Base-by-base conservation (phyloP, 2,888 invertebrate genomes). In the Epirrita christyi region DNA sequence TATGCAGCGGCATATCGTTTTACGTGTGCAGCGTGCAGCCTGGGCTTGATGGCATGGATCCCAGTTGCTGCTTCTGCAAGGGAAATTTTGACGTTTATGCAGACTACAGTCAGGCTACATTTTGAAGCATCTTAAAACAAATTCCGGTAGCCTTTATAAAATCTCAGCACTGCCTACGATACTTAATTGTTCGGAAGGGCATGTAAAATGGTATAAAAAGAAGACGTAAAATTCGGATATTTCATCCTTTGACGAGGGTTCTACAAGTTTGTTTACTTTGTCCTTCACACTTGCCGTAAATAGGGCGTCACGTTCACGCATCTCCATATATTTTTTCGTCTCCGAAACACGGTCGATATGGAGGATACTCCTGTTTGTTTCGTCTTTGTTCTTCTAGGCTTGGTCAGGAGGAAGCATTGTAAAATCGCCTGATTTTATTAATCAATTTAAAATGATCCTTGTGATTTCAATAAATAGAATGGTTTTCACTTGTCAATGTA, bases 191-290 rank as follows among this genome's bases (percentile, higher is more conserved):
- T 51, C 55, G 54, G 55, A 58, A 58, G 47, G 51, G 45, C 53
- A 29, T 21, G 51, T n/a, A 47, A 44, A 55, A 37, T 15, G 44
- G 49, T 52, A 55, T 55, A 59, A 61, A 66, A 59, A 44, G 55
- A 42, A n/a, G 43, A 60, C 61, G 53, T 68, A 64, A 66, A 66
- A 58, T 51, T 50, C 43, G 61, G 59, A 37, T 60, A 53, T 52
- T 61, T 43, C 32, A 53, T 54, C 55, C 51, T 59, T 59, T 60
- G 57, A 67, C 64, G 60, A 64, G 59, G 55, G 52, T 52, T 56
- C 61, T 46, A 61, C 52, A 43, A 59, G 59, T 64, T 63, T 68
- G 63, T 68, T 63, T 68, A 64, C 64, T 55, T 63, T 64, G 57
- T 59, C 59, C 49, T 61, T 56, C 27, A 37, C 58, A 49, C 58